A percentile compares a stretch with the other conserved stretches of the same genome.
Evolutionary conservation across 1,140 invertebrate genomes (phyloP).

Genomic region (Asbolus verrucosus): DNA sequence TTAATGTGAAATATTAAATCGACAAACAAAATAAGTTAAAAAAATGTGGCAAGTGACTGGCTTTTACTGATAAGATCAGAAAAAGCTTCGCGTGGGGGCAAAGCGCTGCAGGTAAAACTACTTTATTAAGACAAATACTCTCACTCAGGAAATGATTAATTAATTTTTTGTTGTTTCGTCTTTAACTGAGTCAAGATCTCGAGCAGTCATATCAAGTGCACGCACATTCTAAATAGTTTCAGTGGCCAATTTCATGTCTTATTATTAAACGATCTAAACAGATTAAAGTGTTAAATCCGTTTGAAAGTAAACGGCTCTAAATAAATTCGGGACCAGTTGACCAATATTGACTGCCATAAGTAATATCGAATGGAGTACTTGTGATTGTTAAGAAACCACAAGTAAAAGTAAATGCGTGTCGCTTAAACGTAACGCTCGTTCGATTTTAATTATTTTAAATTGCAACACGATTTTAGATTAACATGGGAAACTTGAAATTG

Average conservation of each 20-base stretch:
- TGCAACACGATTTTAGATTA: conserved; percentile 16
- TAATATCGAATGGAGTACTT: neutral
- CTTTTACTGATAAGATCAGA: conserved; percentile 18
- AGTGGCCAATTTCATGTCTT: too few species aligned
- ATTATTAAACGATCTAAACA: too few species aligned
- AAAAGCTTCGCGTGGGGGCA: too few species aligned
- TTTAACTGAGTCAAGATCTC: conserved; percentile 1
- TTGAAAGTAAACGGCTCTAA: conserved; percentile 8
- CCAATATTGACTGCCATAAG: conserved; percentile 4
- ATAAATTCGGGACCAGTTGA: conserved; percentile 10
- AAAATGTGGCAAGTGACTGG: conserved; percentile 5
- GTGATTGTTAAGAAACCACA: conserved; percentile 23
- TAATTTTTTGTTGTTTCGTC: neutral
- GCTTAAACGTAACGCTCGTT: conserved; percentile 11
- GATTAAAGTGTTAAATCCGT: too few species aligned
- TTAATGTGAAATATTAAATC: too few species aligned
- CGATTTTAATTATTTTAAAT: conserved; percentile 23
- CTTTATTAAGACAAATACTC: conserved; percentile 11
- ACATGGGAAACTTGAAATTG: neutral
- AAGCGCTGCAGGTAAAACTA: conserved; percentile 10
- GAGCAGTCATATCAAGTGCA: too few species aligned
- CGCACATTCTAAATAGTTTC: too few species aligned
- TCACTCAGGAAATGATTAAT: conserved; percentile 11
- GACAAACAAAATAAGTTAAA: too few species aligned
- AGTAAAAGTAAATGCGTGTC: conserved; percentile 34